Conservation (phyloP, 2,113 vertebrate species). For the Rafetus swinhoei region DNA sequence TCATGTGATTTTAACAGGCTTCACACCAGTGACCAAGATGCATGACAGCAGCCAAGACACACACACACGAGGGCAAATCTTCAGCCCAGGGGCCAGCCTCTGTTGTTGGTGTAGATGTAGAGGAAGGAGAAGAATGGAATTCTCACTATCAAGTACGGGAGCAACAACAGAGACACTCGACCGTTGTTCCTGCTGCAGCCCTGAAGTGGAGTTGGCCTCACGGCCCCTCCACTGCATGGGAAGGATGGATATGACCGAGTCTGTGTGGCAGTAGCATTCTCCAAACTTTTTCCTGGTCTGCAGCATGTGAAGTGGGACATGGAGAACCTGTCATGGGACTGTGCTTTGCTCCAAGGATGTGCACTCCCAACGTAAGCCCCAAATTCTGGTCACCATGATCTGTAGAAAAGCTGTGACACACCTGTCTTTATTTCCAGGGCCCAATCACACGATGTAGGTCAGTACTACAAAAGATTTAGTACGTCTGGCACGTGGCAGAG, state of each 20-base stretch:
- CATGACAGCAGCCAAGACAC: neutral
- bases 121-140: neutral
- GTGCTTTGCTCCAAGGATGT: neutral
- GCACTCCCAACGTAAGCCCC: neutral
- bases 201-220: neutral
- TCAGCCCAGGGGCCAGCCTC: neutral
- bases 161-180: neutral
- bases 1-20: neutral
- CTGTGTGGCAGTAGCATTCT: neutral
- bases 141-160: neutral
- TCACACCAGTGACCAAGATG: neutral
- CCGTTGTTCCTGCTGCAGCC: neutral
- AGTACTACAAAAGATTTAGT: neutral
- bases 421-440: neutral
- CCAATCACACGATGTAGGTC: neutral
- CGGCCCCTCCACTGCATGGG: neutral
- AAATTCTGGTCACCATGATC: neutral
- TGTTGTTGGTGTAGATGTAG: neutral
- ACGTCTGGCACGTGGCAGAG: neutral
- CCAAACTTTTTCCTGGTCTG: neutral
- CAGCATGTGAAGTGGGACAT: neutral
- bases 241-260: neutral
- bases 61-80: neutral
- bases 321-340: neutral
- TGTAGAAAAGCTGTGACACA: neutral